Base-by-base conservation (phyloP, 1,140 invertebrate species). In the Nixonia krombeini region DNA sequence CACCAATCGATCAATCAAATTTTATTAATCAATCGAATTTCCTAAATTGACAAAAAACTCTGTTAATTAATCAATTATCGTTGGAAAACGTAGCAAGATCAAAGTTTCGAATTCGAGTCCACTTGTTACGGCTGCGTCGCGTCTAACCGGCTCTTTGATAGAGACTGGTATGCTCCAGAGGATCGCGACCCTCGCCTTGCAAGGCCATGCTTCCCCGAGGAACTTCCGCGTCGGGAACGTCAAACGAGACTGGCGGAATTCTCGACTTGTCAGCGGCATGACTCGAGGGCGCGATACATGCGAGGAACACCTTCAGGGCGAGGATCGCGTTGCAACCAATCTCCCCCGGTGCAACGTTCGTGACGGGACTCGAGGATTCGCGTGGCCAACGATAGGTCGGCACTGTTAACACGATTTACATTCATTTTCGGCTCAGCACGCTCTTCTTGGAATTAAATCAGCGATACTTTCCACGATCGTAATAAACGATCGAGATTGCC, bases 161-260 rank as follows among this genome's bases (percentile, higher is more conserved):
- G 75, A 91, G 89, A 78, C 88, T 90, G 17, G 89, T 90, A 62
- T 90, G 88, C 57, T 90, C 84, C 47, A 90, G 74, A 42, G 89
- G 89, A 82, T 90, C 88, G 26, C 85, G 75, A 49, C 80, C 76
- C 45, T 83, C 81, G 13, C 58, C 50, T 10, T 72, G 72, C 46
- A 74, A 75, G 21, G 65, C 51, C 79, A 83, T 81, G 18, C 18
- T 46, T 38, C 35, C 23, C 2, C 7, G 40, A 28, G 18, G 31
- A 45, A 70, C 56, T 65, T 65, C 29, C 67, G 47, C 49, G 67
- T 29, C 26, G 42, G 61, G 58, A 55, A 71, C 52, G 44, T 62
- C 21, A 29, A 58, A 46, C 62, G 67, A 55, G 61, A 75, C 66
- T 74, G 73, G 72, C 21, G 41, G 33, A 55, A 50, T 61, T 72